Evolutionary conservation across 2,888 invertebrate species (phyloP).

Genomic region (Drosophila demipolita): DNA sequence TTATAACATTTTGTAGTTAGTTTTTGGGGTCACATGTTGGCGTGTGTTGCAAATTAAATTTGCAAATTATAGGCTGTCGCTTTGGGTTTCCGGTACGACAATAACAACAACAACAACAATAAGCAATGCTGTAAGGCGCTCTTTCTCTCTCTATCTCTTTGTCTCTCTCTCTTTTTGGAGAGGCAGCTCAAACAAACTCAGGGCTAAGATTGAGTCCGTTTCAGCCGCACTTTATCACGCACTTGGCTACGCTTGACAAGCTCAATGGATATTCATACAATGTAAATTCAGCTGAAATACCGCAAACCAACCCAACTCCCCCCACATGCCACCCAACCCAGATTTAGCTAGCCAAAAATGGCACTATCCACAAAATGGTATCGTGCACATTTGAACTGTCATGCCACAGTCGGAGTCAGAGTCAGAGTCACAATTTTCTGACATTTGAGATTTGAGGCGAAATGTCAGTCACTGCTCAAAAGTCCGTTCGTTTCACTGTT

Average conservation of each 20-base stretch:
- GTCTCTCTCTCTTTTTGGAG: not conserved
- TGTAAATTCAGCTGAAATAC: not conserved
- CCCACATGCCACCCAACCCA: not conserved
- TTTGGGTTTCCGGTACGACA: slow-evolving; percentile 71
- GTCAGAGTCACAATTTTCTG: slow-evolving; percentile 55
- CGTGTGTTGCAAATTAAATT: slow-evolving; percentile 82
- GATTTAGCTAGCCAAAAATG: slow-evolving; percentile 52
- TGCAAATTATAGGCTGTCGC: slow-evolving; percentile 81
- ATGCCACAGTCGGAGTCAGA: slow-evolving; percentile 49
- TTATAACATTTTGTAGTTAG: slow-evolving; percentile 71
- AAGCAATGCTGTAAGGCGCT: slow-evolving; percentile 13
- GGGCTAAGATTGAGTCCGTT: slow-evolving; percentile 37
- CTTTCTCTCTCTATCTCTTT: slow-evolving; percentile 10
- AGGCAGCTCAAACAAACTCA: slow-evolving; percentile 65
- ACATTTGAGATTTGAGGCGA: slow-evolving; percentile 77
- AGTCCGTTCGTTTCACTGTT: slow-evolving; percentile 43
- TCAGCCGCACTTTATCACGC: slow-evolving; percentile 71
- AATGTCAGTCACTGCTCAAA: slow-evolving; percentile 74
- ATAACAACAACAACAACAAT: slow-evolving; percentile 27
- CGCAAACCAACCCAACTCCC: not conserved
- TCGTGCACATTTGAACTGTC: slow-evolving; percentile 77
- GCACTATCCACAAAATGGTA: slow-evolving; percentile 68
- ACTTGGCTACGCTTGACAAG: slow-evolving; percentile 58
- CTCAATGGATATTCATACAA: slow-evolving; percentile 73
- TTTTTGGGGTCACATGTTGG: slow-evolving; percentile 81